Conservation (phyloP, 2,888 invertebrate genomes). For the Aspidiotus destructor region DNA sequence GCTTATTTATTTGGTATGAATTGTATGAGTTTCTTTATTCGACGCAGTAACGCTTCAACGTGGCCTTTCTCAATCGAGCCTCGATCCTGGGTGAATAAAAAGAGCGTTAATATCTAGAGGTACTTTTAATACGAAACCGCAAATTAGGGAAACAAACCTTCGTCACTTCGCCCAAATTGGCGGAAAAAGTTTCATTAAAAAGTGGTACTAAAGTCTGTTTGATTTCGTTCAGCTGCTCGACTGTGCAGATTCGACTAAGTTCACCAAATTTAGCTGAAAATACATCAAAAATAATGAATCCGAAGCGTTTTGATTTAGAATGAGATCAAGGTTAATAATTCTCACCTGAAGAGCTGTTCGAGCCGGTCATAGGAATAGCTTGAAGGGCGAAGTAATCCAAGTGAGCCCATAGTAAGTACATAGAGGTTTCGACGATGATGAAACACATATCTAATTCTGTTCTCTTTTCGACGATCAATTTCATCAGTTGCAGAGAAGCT, state of each 20-base stretch:
- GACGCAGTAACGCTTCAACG: conserved; percentile 62
- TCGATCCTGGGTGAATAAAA: conserved; percentile 47
- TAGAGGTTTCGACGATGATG: conserved; percentile 56
- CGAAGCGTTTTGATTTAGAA: no score
- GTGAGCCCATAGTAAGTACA: conserved; percentile 69
- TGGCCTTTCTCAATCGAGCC: conserved; percentile 49
- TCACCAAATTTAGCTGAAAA: conserved; percentile 26
- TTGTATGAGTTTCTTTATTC: conserved; percentile 69
- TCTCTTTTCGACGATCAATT: conserved; percentile 20
- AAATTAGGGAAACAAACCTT: conserved; percentile 45
- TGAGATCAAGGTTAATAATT: no score
- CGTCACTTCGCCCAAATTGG: conserved; percentile 58
- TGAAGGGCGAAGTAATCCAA: conserved; percentile 46
- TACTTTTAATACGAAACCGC: not conserved
- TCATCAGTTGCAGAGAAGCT: conserved; percentile 18
- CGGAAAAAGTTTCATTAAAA: conserved; percentile 69
- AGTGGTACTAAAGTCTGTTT: conserved; percentile 61
- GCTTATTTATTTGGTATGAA: conserved; percentile 50
- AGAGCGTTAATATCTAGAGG: not conserved
- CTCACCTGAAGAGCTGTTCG: not conserved
- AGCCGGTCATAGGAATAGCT: conserved; percentile 36
- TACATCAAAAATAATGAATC: not conserved
- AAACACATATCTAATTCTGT: conserved; percentile 29
- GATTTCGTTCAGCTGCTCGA: conserved; percentile 55
- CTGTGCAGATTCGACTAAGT: conserved; percentile 38